Base-by-base conservation (phyloP, 2,797 vertebrate species). In the Amblyraja radiata region DNA sequence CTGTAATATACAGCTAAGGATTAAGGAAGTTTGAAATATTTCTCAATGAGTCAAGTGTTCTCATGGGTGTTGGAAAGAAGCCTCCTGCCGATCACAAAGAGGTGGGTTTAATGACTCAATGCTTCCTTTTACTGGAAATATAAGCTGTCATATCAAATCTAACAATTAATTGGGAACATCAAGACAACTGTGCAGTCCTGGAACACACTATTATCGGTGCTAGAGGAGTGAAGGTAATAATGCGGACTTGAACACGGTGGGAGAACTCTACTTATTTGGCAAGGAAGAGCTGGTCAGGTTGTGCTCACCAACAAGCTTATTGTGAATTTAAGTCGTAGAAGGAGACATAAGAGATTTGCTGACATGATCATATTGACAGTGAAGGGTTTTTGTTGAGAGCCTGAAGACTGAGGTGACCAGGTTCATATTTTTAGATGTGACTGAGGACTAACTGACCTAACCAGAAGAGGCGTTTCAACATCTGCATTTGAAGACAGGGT, bases 21-120 rank as follows among this genome's bases (percentile, higher is more conserved):
- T 88, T 68, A 88, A 21, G 84, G 6, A 88, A 68, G 61, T 88
- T 18, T 88, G 32, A 68, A 65, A 68, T 36, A 2, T 68, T 68
- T 88, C 63, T 88, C n/a, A 88, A 86, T 86, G 58, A 65, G 32
- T 88, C 65, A 32, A 65, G n/a, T 88, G 84, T 88, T 65, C 84
- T 84, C 16, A 0, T 65, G 0, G n/a, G 16, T 18, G 21, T 65
- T 65, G 13, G 8, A 46, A 6, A 79, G 32, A 39, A 16, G 4
- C 14, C 32, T 79, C 78, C 14, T n/a, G 6, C 78, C 83, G 10
- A 86, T 36, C 21, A 2, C 36, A 21, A 63, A 68, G 63, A 16
- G 61, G 28, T 65, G n/a, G 61, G 68, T 23, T 65, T 36, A 68
- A 6, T 88, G n/a, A 88, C n/a, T 68, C 84, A 88, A 14, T 3